A percentile compares a stretch with the other conserved stretches of the same genome.
Conservation (phyloP, 2,113 vertebrate genomes). For the Sclerurus mexicanus region DNA sequence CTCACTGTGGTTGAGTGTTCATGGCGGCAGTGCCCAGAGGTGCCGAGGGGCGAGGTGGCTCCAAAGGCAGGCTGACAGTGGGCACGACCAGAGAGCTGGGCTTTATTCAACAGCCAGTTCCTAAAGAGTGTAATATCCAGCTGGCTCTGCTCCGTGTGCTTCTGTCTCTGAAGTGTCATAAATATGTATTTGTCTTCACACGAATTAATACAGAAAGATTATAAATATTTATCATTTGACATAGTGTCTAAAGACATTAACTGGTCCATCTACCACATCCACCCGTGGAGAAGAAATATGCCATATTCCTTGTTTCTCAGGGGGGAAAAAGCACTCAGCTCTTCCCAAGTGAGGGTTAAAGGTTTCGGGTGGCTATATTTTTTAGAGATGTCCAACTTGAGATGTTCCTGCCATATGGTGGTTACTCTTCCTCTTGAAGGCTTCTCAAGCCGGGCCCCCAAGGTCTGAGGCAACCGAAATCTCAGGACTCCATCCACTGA, state of each 20-base stretch:
- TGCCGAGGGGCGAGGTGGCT: not conserved
- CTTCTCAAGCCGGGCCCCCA: not conserved
- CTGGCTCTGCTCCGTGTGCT: not conserved
- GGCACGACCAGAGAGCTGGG: not conserved
- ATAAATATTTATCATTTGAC: constrained; percentile 52
- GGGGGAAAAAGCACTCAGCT: not conserved
- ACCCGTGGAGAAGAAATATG: not conserved
- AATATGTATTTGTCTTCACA: constrained; percentile 39
- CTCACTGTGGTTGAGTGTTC: not conserved
- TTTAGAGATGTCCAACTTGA: not conserved
- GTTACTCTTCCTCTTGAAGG: not conserved
- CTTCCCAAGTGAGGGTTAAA: fast-evolving
- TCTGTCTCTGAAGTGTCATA: constrained; percentile 30
- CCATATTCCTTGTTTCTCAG: not conserved
- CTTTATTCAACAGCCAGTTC: not conserved
- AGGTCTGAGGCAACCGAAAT: not conserved
- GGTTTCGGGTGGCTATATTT: fast-evolving
- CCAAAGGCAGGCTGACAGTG: not conserved
- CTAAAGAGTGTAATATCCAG: not conserved
- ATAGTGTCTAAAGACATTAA: not conserved
- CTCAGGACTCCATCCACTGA: not conserved
- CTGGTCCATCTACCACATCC: not conserved
- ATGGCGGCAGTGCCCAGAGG: not conserved
- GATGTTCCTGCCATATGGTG: not conserved
- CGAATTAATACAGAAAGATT: not conserved